Evolutionary conservation across 2,888 invertebrate genomes (phyloP), one percentile per base, ranked within the genome.

Genomic region (Ormyrus nitidulus): DNA sequence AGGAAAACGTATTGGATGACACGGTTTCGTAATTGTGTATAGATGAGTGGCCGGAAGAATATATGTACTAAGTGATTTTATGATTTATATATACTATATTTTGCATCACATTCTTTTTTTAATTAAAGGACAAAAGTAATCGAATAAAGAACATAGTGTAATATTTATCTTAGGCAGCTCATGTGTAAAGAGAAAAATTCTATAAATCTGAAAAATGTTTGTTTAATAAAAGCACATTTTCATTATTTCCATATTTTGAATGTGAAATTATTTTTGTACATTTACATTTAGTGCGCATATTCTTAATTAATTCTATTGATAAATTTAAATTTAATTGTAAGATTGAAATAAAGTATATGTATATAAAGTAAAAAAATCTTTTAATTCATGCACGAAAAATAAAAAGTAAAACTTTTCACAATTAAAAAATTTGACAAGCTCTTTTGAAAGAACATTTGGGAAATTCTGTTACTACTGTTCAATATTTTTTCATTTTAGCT

Each of bases 171-270:
- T 58, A 13, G 13, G 56, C 44, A 79, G 66, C 56, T 72, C 74
- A 73, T 46, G 65, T 77, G n/a, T 54, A 61, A 59, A 70, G 7
- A 48, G 44, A 59, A 66, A 73, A 64, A 64, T 62, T 59, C 59
- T 71, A 19, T 19, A 56, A 54, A 13, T 73, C 49, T 61, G 69
- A 62, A 68, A 64, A 53, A 61, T 69, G 54, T 61, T 76, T 61
- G n/a, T 54, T 68, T 69, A 69, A 76, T 76, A 70, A 75, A 54
- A 70, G 58, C 75, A 79, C 73, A 56, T 75, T 75, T 71, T 75
- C 58, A 71, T 69, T 68, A 58, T 71, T 66, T 70, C 53, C 49
- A 49, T 46, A 51, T 6, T 54, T 69, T 53, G 11, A 34, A 66
- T 19, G 19, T 65, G 7, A 48, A 46, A 54, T 62, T 61, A 62